phyloP scores from a whole-genome alignment of 2,113 vertebrate species.

The Syngnathus typhle region DNA sequence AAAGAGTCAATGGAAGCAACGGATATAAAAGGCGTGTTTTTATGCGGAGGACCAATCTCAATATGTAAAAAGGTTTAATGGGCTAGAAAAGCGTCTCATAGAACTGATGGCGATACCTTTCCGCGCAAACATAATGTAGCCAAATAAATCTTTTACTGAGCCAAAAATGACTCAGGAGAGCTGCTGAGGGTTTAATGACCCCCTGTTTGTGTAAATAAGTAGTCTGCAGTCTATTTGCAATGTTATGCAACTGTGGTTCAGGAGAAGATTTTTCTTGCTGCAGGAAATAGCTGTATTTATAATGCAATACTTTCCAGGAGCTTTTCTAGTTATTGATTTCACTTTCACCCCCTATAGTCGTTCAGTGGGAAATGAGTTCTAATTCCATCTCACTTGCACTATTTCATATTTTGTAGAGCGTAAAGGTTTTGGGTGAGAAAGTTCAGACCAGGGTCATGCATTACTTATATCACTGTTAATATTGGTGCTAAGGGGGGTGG shows the following conservation, averaged over 20 bases:
- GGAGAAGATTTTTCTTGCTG: conserved; percentile 38
- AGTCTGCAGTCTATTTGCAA: conserved; percentile 51
- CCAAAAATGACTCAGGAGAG: conserved; percentile 52
- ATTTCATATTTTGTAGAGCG: conserved; percentile 21
- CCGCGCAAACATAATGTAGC: conserved; percentile 57
- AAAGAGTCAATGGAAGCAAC: conserved; percentile 41
- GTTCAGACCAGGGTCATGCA: conserved; percentile 50
- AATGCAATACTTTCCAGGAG: conserved; percentile 38
- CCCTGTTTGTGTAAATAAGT: conserved; percentile 62
- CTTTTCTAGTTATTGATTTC: conserved; percentile 22
- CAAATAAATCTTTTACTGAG: conserved; percentile 54
- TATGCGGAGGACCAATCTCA: conserved; percentile 53
- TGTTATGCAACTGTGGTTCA: conserved; percentile 44
- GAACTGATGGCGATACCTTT: conserved; percentile 51
- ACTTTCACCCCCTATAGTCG: conserved; percentile 4
- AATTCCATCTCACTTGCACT: conserved; percentile 18
- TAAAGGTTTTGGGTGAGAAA: conserved; percentile 28
- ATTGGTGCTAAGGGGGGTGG: not conserved
- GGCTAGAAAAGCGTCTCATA: conserved; percentile 63
- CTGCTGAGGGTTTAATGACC: conserved; percentile 46
- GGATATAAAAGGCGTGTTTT: conserved; percentile 50
- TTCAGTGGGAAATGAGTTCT: conserved; percentile 9
- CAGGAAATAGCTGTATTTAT: conserved; percentile 40
- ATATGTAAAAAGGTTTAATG: conserved; percentile 68
- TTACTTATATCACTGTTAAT: conserved; percentile 39